Base-by-base conservation (phyloP, 2,888 invertebrate species). In the Leptopilina drosophilae region DNA sequence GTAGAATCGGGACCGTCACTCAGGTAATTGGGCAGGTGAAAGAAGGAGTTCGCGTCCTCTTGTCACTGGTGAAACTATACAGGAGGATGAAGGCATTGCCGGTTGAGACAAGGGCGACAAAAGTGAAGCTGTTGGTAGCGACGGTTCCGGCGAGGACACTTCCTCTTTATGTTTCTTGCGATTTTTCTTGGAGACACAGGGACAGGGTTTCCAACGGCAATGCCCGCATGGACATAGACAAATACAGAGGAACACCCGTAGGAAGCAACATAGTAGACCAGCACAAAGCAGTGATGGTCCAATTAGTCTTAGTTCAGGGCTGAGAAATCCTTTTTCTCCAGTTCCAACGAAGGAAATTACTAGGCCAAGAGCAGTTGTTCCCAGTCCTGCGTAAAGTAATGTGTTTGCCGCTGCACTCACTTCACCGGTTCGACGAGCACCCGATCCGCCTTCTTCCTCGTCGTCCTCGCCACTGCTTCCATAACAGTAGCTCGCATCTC, bases 301-400 rank as follows among this genome's bases (percentile, higher is more conserved):
- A 92, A 97, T 96, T 89, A 97, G 94, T 87, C 97, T 95, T 87
- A 97, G 93, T 90, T 97, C 97, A 84, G 96, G 95, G 84, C 97
- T 97, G 95, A 96, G 94, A 96, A 97, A 92, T 95, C 94, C 95
- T 93, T 97, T 97, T 93, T 97, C 97, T 89, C 97, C 97, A 84
- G 97, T 96, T 87, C 97, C 97, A 85, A 97, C 97, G 93, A 97
- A 97, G 91, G 96, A 96, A 88, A 97, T 96, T 87, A 97, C 96
- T 88, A 97, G 94, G 79, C 97, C 97, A 86, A 97, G 93, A 40
- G 97, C 96, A 82, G 97, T 95, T 40, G 95, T 96, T 85, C 95
- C 96, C 85, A 97, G 94, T 78, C 97, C 97, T 76, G 97, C 96
- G 92, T 97, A 97, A 78, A 97, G 94, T 84, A 97, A 94, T 83